Evolutionary conservation across 2,797 vertebrate genomes (phyloP).

Genomic region (Sylvilagus floridanus): DNA sequence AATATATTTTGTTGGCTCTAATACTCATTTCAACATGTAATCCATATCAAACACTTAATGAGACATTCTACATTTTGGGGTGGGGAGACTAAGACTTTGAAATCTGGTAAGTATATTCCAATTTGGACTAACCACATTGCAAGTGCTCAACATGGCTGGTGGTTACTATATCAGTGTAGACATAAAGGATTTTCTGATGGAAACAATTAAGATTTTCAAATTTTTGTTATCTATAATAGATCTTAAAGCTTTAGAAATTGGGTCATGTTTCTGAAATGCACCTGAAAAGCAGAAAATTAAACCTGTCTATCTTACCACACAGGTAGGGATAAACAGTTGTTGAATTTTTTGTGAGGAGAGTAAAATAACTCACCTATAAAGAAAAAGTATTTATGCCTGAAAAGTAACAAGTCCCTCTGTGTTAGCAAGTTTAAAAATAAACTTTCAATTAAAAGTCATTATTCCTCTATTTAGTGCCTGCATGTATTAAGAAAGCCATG

Average conservation of each 20-base stretch:
- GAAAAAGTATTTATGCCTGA: slow-evolving; percentile 19
- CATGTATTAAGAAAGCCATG: slow-evolving; percentile 55
- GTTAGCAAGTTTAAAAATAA: slow-evolving; percentile 58
- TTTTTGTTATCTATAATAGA: neutral
- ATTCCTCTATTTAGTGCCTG: slow-evolving; percentile 15
- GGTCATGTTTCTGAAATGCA: slow-evolving; percentile 37
- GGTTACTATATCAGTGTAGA: neutral
- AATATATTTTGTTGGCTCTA: slow-evolving; percentile 9
- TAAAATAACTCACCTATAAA: slow-evolving; percentile 44
- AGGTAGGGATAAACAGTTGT: neutral
- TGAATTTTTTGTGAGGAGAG: slow-evolving; percentile 45
- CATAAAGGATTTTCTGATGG: slow-evolving; percentile 10
- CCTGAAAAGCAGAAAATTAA: neutral
- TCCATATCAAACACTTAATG: slow-evolving; percentile 43
- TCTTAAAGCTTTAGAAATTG: slow-evolving; percentile 48
- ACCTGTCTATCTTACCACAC: slow-evolving; percentile 47
- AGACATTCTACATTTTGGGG: slow-evolving; percentile 16
- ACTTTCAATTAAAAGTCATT: slow-evolving; percentile 2
- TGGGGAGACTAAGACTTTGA: slow-evolving; percentile 11
- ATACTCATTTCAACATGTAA: slow-evolving; percentile 54
- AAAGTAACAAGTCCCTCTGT: slow-evolving; percentile 1
- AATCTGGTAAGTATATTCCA: slow-evolving; percentile 3
- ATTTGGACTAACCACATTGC: slow-evolving; percentile 8
- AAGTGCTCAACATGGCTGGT: slow-evolving; percentile 9
- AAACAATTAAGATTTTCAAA: neutral